Percentiles rank a stretch among this genome's conserved stretches.
phyloP scores from a whole-genome alignment of 1,140 invertebrate species.

The Trichogramma pretiosum region DNA sequence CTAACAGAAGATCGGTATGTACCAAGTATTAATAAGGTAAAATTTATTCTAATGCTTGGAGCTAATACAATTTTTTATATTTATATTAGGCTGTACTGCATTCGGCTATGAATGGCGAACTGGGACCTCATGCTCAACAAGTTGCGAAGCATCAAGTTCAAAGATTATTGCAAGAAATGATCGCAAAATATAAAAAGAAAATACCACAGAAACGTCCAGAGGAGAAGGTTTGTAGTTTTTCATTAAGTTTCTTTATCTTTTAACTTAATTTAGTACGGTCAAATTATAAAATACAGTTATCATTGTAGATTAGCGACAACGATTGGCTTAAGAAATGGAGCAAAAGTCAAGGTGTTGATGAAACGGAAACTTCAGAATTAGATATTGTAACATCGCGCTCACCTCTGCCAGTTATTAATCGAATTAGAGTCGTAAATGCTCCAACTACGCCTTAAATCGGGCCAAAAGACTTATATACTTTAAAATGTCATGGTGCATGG shows the following conservation, averaged over 20 bases:
- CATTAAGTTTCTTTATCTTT: not conserved
- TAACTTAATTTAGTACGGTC: not conserved
- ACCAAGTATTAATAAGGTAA: too few relatives aligned
- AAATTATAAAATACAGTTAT: not conserved
- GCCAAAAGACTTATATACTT: too few relatives aligned
- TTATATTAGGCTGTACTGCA: not conserved
- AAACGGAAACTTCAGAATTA: too few relatives aligned
- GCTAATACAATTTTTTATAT: not conserved
- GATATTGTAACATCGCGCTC: not conserved
- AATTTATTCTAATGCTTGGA: not conserved
- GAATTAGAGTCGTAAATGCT: constrained; percentile 6
- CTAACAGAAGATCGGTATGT: constrained; percentile 32
- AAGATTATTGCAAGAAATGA: constrained; percentile 27
- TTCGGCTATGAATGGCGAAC: constrained; percentile 34
- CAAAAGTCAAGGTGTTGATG: not conserved
- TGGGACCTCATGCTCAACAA: constrained; percentile 37
- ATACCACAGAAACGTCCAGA: not conserved
- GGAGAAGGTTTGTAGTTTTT: constrained; percentile 3
- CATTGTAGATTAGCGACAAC: constrained; percentile 2
- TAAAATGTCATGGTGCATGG: too few relatives aligned
- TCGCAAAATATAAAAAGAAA: constrained; percentile 20
- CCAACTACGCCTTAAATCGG: too few relatives aligned
- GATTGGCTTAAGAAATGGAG: constrained; percentile 17
- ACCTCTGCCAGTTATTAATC: constrained; percentile 5
- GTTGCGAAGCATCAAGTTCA: constrained; percentile 36